Percentiles rank a stretch among this genome's conserved stretches.
phyloP scores from a whole-genome alignment of 1,140 invertebrate species.

The Phthorimaea operculella region DNA sequence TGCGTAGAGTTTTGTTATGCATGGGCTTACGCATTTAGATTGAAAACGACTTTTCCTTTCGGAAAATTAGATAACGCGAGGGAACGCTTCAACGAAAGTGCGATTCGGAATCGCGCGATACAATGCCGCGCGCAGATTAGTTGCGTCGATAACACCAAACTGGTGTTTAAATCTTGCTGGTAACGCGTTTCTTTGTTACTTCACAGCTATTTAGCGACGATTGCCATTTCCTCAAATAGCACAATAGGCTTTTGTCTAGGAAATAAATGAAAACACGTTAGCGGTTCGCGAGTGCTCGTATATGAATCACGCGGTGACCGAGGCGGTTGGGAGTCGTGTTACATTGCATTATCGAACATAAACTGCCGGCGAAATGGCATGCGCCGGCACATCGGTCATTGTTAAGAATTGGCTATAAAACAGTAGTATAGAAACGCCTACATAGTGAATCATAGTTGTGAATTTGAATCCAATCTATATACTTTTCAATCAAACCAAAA shows the following conservation, averaged over 20 bases:
- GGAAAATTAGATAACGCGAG: constrained; percentile 34
- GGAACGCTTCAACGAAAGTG: constrained; percentile 30
- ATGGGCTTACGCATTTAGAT: constrained; percentile 12
- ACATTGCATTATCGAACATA: background rate
- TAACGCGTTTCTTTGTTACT: constrained; percentile 42
- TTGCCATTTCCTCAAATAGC: constrained; percentile 34
- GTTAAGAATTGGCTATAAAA: too few relatives aligned
- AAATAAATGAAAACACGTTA: constrained; percentile 21
- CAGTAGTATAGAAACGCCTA: too few relatives aligned
- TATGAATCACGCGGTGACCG: constrained; percentile 15
- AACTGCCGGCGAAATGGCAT: background rate
- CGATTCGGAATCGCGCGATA: constrained; percentile 32
- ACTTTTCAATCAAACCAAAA: too few relatives aligned
- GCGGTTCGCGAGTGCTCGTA: background rate
- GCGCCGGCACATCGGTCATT: too few relatives aligned
- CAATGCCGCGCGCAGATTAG: constrained; percentile 33
- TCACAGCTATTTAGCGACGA: constrained; percentile 36
- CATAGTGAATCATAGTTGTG: too few relatives aligned
- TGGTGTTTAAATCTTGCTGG: constrained; percentile 39
- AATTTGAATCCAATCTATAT: too few relatives aligned
- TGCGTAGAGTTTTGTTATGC: background rate
- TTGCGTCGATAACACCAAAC: constrained; percentile 36
- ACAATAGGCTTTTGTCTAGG: constrained; percentile 49
- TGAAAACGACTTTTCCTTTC: constrained; percentile 22
- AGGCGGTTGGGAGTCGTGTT: background rate